These are phyloP conservation scores for Saccostrea glomerata DNA, from an alignment of 1,140 invertebrate genomes.

Conservation along the genomic window DNA sequence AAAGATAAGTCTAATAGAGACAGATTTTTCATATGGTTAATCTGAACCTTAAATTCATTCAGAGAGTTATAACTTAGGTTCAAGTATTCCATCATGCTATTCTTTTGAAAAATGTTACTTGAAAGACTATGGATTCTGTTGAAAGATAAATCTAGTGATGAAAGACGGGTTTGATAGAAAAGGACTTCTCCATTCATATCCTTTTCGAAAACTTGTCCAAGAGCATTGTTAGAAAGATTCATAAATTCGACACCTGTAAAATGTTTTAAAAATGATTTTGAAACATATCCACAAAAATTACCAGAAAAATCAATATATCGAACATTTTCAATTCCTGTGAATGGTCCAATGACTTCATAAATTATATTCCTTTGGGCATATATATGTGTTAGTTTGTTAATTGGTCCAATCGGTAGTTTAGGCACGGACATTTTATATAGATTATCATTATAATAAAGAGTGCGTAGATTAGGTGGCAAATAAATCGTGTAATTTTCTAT, in stretches of 20 bases:
- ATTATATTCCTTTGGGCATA: background rate
- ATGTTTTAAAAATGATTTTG: background rate
- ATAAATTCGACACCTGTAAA: background rate
- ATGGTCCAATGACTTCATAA: background rate
- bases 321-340: background rate
- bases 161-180: background rate
- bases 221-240: background rate
- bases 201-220: background rate
- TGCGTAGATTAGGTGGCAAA: background rate
- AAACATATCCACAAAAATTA: background rate
- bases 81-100: background rate
- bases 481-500: background rate
- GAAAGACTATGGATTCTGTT: background rate
- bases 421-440: background rate
- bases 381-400: background rate
- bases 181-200: background rate
- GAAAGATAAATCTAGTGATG: background rate
- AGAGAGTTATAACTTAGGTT: background rate
- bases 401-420: background rate
- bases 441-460: background rate
- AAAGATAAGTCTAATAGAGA: background rate
- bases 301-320: background rate
- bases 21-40: background rate
- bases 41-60: background rate
- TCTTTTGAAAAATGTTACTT: background rate